Evolutionary conservation across 2,888 invertebrate species (phyloP).

Genomic region (Stratiomys singularior): DNA sequence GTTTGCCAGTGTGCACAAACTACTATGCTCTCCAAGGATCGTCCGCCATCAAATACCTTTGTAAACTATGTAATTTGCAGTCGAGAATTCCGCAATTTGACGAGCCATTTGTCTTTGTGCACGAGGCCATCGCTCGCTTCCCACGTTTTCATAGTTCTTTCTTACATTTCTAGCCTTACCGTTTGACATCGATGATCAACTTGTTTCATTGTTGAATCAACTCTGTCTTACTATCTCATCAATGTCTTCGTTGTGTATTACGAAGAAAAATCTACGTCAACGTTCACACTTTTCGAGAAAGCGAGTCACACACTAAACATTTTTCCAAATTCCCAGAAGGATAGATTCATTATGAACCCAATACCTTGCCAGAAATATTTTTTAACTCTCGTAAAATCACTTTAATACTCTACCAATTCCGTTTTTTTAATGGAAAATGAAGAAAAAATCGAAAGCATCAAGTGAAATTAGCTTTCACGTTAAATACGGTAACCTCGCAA

Average conservation of each 20-base stretch:
- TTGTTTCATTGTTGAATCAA: neutral
- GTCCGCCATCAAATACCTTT: too few species aligned
- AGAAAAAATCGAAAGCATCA: neutral
- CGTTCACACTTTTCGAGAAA: neutral
- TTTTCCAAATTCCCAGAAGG: neutral
- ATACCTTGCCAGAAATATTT: neutral
- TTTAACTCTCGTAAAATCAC: neutral
- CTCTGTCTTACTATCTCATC: neutral
- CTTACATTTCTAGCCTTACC: constrained; percentile 30
- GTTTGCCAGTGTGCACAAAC: too few species aligned
- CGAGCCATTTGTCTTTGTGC: neutral
- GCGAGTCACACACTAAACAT: neutral
- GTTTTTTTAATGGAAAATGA: constrained; percentile 17
- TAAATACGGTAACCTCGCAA: neutral
- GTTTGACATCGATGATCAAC: constrained; percentile 16
- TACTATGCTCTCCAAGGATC: too few species aligned
- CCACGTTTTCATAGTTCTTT: constrained; percentile 13
- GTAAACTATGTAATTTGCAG: too few species aligned
- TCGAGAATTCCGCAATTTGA: too few species aligned
- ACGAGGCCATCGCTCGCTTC: neutral
- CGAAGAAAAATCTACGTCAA: neutral
- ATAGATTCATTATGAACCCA: neutral
- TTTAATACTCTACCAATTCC: neutral
- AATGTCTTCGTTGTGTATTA: neutral
- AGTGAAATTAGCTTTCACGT: constrained; percentile 4